A percentile compares a stretch with the other conserved stretches of the same genome.
Evolutionary conservation across 1,140 invertebrate genomes (phyloP).

Genomic region (Drosophila ananassae): DNA sequence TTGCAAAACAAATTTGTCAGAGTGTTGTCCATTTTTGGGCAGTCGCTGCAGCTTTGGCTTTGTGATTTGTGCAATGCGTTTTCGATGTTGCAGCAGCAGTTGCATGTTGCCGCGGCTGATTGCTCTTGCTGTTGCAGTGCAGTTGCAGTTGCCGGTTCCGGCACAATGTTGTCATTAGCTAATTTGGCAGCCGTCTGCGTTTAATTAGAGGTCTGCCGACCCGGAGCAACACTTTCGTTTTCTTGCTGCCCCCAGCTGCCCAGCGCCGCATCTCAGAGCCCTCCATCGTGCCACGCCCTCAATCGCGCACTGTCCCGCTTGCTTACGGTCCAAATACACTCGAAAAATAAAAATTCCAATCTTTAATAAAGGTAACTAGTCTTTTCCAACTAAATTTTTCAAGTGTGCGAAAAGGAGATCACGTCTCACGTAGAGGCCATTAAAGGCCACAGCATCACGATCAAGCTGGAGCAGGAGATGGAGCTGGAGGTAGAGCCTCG

Average conservation of each 20-base stretch:
- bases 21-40: conserved; percentile 68
- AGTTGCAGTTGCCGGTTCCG: conserved; percentile 9
- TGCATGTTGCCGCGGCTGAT: conserved; percentile 11
- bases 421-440: conserved; percentile 70
- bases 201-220: conserved; percentile 67
- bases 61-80: conserved; percentile 62
- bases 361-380: no score
- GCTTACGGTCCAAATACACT: neutral
- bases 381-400: neutral
- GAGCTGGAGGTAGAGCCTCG: conserved; percentile 24
- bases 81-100: conserved; percentile 20
- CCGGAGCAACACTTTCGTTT: conserved; percentile 73
- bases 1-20: conserved; percentile 81
- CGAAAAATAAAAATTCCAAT: neutral
- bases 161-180: conserved; percentile 68
- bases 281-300: conserved; percentile 44
- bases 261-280: no score
- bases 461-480: conserved; percentile 35
- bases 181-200: conserved; percentile 76
- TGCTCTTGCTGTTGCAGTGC: neutral
- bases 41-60: conserved; percentile 47
- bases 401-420: conserved; percentile 29
- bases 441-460: conserved; percentile 75
- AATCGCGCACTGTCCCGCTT: conserved; percentile 16
- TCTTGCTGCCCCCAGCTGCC: conserved; percentile 23